A percentile compares a stretch with the other conserved stretches of the same genome.
Evolutionary conservation across 2,888 invertebrate species (phyloP).

Genomic region (Venustoraphidia nigricollis): DNA sequence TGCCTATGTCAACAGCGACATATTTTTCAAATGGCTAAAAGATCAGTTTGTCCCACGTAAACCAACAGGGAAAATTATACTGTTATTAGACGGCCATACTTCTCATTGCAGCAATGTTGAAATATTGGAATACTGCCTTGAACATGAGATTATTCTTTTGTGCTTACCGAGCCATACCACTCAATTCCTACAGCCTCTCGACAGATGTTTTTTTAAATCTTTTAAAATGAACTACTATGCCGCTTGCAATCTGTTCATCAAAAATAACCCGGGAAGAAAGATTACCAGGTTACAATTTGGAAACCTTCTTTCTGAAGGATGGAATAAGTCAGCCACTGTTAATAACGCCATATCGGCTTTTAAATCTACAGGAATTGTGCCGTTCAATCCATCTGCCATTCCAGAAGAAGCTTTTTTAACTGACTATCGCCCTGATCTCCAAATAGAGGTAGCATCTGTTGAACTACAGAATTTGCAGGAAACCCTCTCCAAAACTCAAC

Average conservation of each 20-base stretch:
- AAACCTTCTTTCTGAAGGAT: constrained; percentile 9
- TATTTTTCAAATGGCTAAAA: constrained; percentile 5
- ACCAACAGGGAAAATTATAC: constrained; percentile 6
- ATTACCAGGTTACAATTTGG: constrained; percentile 11
- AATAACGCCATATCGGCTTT: constrained; percentile 12
- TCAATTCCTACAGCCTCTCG: constrained; percentile 10
- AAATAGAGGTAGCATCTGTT: too few species aligned
- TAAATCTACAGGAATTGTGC: constrained; percentile 12
- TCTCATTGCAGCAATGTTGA: constrained; percentile 8
- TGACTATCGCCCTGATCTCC: too few species aligned
- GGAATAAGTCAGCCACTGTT: constrained; percentile 12
- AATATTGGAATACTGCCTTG: constrained; percentile 6
- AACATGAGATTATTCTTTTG: constrained; percentile 8
- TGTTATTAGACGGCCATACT: constrained; percentile 10
- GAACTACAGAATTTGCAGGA: too few species aligned
- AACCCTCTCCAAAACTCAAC: too few species aligned
- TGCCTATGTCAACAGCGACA: too few species aligned
- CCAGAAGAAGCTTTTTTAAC: constrained; percentile 16
- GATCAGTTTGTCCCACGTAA: constrained; percentile 8
- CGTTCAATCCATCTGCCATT: constrained; percentile 13
- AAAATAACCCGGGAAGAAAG: constrained; percentile 7
- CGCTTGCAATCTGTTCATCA: constrained; percentile 7
- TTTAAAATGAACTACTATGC: constrained; percentile 7
- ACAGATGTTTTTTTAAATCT: constrained; percentile 8
- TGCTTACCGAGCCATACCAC: constrained; percentile 11